These are phyloP conservation scores for Lipophrys pholis DNA, from an alignment of 2,113 vertebrate species.

Conservation along the genomic window DNA sequence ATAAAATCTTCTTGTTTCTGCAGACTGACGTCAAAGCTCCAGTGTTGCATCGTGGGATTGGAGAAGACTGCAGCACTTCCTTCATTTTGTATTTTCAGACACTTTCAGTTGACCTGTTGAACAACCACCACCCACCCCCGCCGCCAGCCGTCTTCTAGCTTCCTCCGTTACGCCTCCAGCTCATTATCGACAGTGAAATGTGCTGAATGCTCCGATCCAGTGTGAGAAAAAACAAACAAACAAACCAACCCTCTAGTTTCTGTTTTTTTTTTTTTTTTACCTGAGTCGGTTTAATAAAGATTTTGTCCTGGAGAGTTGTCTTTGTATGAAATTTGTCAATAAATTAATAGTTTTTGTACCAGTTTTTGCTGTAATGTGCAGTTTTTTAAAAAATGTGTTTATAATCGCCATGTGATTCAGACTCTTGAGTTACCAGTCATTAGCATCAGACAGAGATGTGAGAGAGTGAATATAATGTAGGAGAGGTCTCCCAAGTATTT, in stretches of 20 bases:
- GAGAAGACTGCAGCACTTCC: constrained; percentile 33
- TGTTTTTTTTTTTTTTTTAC: constrained; percentile 71
- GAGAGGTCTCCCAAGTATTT: too few species aligned
- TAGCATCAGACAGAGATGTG: too few species aligned
- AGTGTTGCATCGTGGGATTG: constrained; percentile 49
- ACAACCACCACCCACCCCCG: too few species aligned
- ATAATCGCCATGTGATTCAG: too few species aligned
- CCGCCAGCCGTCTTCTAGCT: neutral
- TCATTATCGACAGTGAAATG: neutral
- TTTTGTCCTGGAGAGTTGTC: constrained; percentile 12
- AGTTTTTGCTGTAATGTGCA: too few species aligned
- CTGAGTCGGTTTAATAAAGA: constrained; percentile 49
- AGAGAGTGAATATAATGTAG: too few species aligned
- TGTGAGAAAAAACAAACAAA: too few species aligned
- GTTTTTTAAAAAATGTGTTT: too few species aligned
- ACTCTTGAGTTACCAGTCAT: too few species aligned
- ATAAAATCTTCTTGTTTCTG: too few species aligned
- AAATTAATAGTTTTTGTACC: constrained; percentile 82
- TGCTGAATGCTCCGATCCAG: neutral
- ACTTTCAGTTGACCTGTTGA: neutral
- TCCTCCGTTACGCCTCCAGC: neutral
- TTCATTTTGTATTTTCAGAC: neutral
- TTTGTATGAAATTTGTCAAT: constrained; percentile 78
- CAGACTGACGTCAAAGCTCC: constrained; percentile 59
- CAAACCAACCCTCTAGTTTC: neutral